Evolutionary conservation across 92 coral and sea anemone genomes (phyloP).

Genomic region (Hydrozoanthus gracilis): DNA sequence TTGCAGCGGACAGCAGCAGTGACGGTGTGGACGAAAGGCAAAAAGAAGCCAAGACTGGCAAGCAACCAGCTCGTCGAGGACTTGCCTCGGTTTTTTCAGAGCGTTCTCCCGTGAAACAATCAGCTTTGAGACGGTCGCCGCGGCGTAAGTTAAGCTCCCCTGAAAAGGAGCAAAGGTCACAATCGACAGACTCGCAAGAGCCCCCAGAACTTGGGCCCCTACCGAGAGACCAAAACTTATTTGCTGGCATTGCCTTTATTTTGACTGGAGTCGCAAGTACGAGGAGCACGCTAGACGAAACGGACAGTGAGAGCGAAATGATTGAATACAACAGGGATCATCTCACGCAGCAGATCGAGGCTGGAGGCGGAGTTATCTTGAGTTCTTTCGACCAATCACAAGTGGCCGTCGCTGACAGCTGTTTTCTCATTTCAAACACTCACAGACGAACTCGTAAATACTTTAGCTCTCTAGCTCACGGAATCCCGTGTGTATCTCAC

Average conservation of each 20-base stretch:
- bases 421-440: conserved; percentile 80
- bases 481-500: conserved; percentile 92
- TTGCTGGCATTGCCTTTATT: conserved; percentile 90
- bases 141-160: conserved; percentile 45
- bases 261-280: conserved; percentile 73
- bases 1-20: conserved; percentile 56
- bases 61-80: conserved; percentile 64
- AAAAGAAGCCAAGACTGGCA: conserved; percentile 16
- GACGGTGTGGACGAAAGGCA: conserved; percentile 67
- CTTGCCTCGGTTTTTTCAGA: conserved; percentile 44
- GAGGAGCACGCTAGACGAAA: conserved; percentile 51
- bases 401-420: conserved; percentile 64
- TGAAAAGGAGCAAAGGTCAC: conserved; percentile 9
- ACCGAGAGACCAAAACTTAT: conserved; percentile 72
- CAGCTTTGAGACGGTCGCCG: conserved; percentile 61
- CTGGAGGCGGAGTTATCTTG: conserved; percentile 92
- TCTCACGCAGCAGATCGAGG: conserved; percentile 75
- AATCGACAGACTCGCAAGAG: conserved; percentile 24
- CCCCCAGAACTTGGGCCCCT: conserved; percentile 37
- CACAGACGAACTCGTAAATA: conserved; percentile 90
- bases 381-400: conserved; percentile 75
- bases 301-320: conserved; percentile 83
- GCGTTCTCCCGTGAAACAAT: conserved; percentile 41
- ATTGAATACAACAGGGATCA: conserved; percentile 71
- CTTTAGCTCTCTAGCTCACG: conserved; percentile 86